These are phyloP conservation scores for Sparus aurata DNA, from an alignment of 2,797 vertebrate genomes.

Conservation along the genomic window DNA sequence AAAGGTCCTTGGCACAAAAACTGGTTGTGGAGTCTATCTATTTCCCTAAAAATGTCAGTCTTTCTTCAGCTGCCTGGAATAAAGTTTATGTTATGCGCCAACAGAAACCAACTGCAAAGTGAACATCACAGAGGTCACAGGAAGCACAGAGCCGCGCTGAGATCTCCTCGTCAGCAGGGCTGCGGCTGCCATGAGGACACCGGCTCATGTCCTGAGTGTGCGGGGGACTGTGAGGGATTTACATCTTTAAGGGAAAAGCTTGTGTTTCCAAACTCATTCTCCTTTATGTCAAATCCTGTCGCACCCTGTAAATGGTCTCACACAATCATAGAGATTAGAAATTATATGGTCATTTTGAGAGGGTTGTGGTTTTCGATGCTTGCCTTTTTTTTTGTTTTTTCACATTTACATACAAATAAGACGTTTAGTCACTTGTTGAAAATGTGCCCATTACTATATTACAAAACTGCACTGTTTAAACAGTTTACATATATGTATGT, in stretches of 20 bases:
- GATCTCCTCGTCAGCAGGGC: not conserved
- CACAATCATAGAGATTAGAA: not conserved
- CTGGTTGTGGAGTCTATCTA: not conserved
- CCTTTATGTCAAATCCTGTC: not conserved
- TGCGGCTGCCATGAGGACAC: not conserved
- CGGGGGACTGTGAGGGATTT: not conserved
- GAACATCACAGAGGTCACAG: not conserved
- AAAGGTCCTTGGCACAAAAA: not conserved
- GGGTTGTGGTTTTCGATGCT: too few relatives aligned
- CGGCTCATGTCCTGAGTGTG: not conserved
- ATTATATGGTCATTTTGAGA: not conserved
- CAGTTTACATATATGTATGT: not conserved
- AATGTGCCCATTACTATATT: not conserved
- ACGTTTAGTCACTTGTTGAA: not conserved
- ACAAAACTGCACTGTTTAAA: not conserved
- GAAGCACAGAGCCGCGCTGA: constrained; percentile 5
- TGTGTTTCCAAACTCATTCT: not conserved
- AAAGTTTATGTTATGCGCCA: not conserved
- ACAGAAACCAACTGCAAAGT: constrained; percentile 5
- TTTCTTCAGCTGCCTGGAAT: not conserved
- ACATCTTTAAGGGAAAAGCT: not conserved
- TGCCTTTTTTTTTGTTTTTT: not conserved
- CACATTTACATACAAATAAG: not conserved
- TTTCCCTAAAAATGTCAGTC: not conserved
- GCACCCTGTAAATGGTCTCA: not conserved